Evolutionary conservation across 92 coral and sea anemone species (phyloP), one percentile per base, ranked within the genome.

Genomic region (Anthopleura xanthogrammica): DNA sequence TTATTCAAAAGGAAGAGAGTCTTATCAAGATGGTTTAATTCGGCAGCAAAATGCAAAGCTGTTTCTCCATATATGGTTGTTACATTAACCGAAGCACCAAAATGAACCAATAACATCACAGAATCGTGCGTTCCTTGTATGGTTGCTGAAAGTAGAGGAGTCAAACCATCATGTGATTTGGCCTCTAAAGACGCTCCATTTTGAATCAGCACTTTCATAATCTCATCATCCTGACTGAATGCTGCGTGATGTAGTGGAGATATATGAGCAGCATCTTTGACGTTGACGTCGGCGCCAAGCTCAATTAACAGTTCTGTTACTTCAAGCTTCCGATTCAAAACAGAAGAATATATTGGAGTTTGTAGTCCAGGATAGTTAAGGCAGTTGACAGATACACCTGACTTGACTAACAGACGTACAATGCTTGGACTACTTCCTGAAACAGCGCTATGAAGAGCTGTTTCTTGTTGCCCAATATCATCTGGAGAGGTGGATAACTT

Each of bases 31-130:
- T 48, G 74, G 87, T 84, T 84, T 36, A 84, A 56, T 62, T 84
- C 87, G 29, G 92, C 89, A 8, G 92, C 92, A 24, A 89, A 79
- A 82, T 89, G 92, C 58, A 89, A 80, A 10, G 92, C 86, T n/a
- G 92, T 86, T 77, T 82, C 87, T 43, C 87, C 92, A 40, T 85
- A 76, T 41, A 80, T 16, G 16, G 92, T 86, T 40, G 87, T 52
- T 39, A 65, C 85, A 77, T 79, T 89, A 3, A 77, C 77, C 77
- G 70, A 77, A 52, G 87, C 78, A 1, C 87, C 82, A 14, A 60
- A 77, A 43, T 84, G 82, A 84, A 77, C 77, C 77, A 84, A 84
- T 75, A 77, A 62, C 43, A 20, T 22, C 16, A 65, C 65, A 77
- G 87, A 84, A 39, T 77, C 73, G 20, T 60, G 24, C 14, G 60